Evolutionary conservation across 2,797 vertebrate species (phyloP).

Genomic region (Myoxocephalus aenaeus): DNA sequence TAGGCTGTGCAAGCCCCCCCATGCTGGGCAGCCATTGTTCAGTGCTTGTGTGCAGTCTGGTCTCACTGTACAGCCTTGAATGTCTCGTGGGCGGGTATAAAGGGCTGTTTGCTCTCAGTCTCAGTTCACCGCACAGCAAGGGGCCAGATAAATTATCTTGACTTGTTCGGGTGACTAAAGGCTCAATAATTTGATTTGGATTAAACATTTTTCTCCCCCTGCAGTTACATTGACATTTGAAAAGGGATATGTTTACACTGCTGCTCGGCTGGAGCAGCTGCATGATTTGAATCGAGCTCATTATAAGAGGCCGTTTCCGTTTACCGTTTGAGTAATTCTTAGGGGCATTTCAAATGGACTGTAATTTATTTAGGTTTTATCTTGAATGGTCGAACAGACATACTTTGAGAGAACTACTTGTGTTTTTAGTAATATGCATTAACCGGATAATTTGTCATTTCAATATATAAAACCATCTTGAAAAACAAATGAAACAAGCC

Average conservation of each 20-base stretch:
- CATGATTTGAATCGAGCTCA: slow-evolving; percentile 50
- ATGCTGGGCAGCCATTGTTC: slow-evolving; percentile 57
- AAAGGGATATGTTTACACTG: slow-evolving; percentile 44
- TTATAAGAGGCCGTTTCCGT: slow-evolving; percentile 17
- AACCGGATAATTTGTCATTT: slow-evolving; percentile 5
- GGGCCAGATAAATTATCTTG: slow-evolving; percentile 70
- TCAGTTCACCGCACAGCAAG: slow-evolving; percentile 59
- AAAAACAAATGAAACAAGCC: slow-evolving; percentile 27
- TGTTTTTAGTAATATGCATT: neutral
- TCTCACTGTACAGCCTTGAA: slow-evolving; percentile 48
- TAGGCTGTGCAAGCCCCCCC: slow-evolving; percentile 29
- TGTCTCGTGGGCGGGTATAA: slow-evolving; percentile 24
- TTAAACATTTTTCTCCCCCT: slow-evolving; percentile 61
- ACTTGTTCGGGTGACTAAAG: slow-evolving; percentile 54
- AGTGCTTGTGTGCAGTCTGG: slow-evolving; percentile 30
- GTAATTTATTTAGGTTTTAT: neutral
- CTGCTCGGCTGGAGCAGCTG: slow-evolving; percentile 24
- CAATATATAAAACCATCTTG: slow-evolving; percentile 17
- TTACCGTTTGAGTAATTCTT: slow-evolving; percentile 10
- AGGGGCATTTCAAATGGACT: neutral
- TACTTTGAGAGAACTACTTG: neutral
- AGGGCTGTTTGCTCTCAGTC: slow-evolving; percentile 25
- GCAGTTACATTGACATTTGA: slow-evolving; percentile 43
- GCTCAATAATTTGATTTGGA: slow-evolving; percentile 74
- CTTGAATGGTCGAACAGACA: neutral